Evolutionary conservation across 2,888 invertebrate species (phyloP).

Genomic region (Phaonia tiefii): DNA sequence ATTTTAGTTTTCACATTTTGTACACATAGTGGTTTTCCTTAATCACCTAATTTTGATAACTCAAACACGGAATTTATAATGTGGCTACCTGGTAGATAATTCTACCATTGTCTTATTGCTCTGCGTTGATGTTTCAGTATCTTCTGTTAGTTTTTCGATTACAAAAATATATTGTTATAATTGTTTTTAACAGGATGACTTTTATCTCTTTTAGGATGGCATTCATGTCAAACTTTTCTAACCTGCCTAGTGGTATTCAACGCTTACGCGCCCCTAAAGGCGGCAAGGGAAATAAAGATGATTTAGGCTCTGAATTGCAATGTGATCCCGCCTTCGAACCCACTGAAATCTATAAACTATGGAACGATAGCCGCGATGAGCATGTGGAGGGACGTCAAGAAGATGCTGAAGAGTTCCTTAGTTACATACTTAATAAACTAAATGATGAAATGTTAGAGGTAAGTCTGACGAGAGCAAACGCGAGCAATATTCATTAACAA

Average conservation of each 20-base stretch:
- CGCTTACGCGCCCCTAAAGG: conserved; percentile 80
- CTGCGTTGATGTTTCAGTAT: no score
- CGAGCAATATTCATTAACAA: conserved; percentile 8
- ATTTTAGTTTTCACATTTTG: no score
- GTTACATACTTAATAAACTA: conserved; percentile 94
- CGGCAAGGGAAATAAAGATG: conserved; percentile 78
- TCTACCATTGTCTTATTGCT: no score
- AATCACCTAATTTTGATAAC: no score
- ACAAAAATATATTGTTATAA: no score
- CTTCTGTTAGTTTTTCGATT: no score
- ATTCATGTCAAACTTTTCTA: conserved; percentile 87
- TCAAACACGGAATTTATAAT: no score
- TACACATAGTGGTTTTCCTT: no score
- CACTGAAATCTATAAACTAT: conserved; percentile 91
- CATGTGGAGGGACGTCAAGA: conserved; percentile 94
- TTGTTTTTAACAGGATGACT: no score
- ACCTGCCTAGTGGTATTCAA: conserved; percentile 83
- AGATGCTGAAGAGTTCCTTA: conserved; percentile 98
- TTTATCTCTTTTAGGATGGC: conserved; percentile 83
- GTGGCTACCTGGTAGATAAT: no score
- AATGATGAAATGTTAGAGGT: conserved; percentile 98
- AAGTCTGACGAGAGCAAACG: conserved; percentile 57
- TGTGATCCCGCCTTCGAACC: conserved; percentile 94
- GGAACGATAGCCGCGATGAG: conserved; percentile 87
- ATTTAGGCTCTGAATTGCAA: conserved; percentile 83